A percentile compares a stretch with the other conserved stretches of the same genome.
Conservation (phyloP, 2,113 vertebrate genomes). For the Ammodramus savannarum region DNA sequence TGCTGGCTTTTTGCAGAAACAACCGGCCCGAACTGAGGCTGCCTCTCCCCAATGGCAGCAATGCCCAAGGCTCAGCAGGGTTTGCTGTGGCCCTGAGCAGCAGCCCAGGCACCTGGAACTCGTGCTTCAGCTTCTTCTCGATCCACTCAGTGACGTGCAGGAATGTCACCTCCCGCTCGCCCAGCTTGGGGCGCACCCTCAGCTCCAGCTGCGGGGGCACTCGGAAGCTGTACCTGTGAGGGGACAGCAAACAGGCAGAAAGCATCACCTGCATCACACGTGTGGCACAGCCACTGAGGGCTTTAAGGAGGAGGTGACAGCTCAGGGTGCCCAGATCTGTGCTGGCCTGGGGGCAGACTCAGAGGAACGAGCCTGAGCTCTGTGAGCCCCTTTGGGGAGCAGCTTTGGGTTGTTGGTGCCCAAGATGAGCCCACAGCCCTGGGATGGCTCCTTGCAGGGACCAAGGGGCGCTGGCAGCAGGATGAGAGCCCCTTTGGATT, state of each 20-base stretch:
- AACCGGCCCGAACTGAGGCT: neutral
- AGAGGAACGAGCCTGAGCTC: neutral
- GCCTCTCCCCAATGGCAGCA: accelerated
- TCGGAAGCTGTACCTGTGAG: constrained; percentile 85
- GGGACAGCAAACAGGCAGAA: neutral
- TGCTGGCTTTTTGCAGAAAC: neutral
- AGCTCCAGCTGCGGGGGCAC: constrained; percentile 83
- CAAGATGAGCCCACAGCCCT: neutral
- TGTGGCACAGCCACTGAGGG: neutral
- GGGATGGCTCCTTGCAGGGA: neutral
- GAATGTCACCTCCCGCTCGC: constrained; percentile 85
- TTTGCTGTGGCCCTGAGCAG: neutral
- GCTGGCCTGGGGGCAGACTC: neutral
- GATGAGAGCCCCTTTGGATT: neutral
- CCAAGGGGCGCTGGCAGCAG: neutral
- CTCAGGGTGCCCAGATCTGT: neutral
- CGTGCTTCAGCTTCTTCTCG: constrained; percentile 84
- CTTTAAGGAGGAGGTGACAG: neutral
- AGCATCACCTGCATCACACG: accelerated
- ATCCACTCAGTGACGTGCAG: constrained; percentile 89
- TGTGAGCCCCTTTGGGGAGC: neutral
- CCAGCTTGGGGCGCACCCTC: constrained; percentile 82
- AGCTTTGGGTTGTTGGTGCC: neutral
- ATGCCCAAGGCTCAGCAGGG: neutral
- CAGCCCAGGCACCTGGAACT: constrained; percentile 81